Evolutionary conservation across 1,140 invertebrate species (phyloP).

Genomic region (Heliconius himera): DNA sequence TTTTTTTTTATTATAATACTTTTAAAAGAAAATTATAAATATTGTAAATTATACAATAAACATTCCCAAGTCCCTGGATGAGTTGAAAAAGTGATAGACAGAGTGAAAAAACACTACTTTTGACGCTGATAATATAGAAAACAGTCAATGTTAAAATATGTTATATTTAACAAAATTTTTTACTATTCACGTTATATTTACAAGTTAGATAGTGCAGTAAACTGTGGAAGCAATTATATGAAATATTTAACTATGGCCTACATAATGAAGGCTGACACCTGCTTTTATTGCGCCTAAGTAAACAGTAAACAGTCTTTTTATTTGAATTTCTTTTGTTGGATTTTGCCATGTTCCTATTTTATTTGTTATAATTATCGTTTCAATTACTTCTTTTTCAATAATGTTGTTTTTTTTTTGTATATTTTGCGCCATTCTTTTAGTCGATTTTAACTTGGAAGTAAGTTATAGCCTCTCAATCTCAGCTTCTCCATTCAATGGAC

Average conservation of each 20-base stretch:
- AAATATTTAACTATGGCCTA: slow-evolving; percentile 20
- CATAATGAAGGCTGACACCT: slow-evolving; percentile 27
- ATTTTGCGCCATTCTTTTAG: not conserved
- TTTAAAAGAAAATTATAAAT: not conserved
- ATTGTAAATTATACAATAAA: no score
- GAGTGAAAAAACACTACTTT: no score
- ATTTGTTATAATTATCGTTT: not conserved
- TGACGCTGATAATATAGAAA: no score
- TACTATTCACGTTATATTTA: no score
- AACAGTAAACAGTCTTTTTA: not conserved
- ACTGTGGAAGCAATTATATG: slow-evolving; percentile 7
- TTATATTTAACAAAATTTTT: no score
- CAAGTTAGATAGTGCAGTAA: not conserved
- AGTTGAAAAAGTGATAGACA: no score
- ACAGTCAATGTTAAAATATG: no score
- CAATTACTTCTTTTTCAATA: not conserved
- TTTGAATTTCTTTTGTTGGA: slow-evolving; percentile 1
- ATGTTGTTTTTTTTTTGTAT: not conserved
- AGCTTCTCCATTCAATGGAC: no score
- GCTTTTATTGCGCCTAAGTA: slow-evolving; percentile 15
- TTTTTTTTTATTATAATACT: not conserved
- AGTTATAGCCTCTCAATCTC: not conserved
- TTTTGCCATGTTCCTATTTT: not conserved
- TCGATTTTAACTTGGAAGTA: not conserved
- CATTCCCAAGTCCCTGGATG: no score